phyloP scores from a whole-genome alignment of 2,888 invertebrate genomes.

The Synergus japonicus region DNA sequence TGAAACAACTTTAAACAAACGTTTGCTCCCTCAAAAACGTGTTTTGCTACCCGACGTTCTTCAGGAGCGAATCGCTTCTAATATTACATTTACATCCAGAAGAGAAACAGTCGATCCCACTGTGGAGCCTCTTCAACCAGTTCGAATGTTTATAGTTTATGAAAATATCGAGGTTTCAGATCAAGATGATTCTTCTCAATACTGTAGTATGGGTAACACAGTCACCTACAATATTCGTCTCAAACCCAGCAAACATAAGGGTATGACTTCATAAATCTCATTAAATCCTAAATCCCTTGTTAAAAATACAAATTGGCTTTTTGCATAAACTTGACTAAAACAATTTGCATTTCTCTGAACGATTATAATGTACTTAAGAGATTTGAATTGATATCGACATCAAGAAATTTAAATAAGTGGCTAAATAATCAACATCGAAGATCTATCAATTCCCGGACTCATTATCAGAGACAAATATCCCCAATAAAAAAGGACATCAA shows the following conservation, averaged over 20 bases:
- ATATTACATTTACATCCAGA: slow-evolving; percentile 79
- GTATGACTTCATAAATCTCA: slow-evolving; percentile 55
- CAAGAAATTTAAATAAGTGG: neutral
- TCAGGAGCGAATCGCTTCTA: slow-evolving; percentile 83
- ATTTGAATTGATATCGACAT: neutral
- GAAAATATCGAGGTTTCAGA: slow-evolving; percentile 87
- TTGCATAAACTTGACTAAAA: no score
- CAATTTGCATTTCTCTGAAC: slow-evolving; percentile 29
- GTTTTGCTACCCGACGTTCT: slow-evolving; percentile 85
- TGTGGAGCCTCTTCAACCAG: slow-evolving; percentile 81
- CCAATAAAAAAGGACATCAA: neutral
- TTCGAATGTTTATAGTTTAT: slow-evolving; percentile 84
- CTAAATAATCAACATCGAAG: neutral
- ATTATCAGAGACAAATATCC: neutral
- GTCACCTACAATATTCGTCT: slow-evolving; percentile 82
- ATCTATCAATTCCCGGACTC: neutral
- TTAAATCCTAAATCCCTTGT: neutral
- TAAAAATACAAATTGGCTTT: neutral
- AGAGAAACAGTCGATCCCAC: slow-evolving; percentile 62
- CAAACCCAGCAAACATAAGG: slow-evolving; percentile 66
- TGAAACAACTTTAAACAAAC: slow-evolving; percentile 79
- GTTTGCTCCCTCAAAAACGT: slow-evolving; percentile 81
- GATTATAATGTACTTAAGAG: neutral
- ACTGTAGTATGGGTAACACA: slow-evolving; percentile 81
- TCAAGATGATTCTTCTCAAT: slow-evolving; percentile 81